Base-by-base conservation (phyloP, 2,797 vertebrate species). In the Myotis findleyi region DNA sequence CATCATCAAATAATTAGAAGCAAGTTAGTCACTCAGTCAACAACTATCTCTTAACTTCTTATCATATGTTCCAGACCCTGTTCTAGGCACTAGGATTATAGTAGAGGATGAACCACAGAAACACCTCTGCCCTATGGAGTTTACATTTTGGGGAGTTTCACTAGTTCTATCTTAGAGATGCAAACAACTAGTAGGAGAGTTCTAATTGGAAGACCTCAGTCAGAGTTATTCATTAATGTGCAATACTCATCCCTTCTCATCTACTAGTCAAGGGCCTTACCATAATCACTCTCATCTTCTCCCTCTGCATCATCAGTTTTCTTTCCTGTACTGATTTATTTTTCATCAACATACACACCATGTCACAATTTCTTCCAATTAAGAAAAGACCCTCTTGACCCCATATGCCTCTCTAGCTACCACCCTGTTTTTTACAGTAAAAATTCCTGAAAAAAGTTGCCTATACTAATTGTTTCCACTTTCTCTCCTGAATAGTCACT, bases 21-120 rank as follows among this genome's bases (percentile, higher is more conserved):
- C 5, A 81, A 92, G 38, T 38, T 41, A n/a, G 53, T 81, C 47
- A 94, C 18, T 84, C 38, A 73, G 82, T 94, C 12, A 83, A 69
- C 23, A 92, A 49, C 25, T 69, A 75, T n/a, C 20, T 33, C 3
- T 53, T 90, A 76, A 3, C 7, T 3, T 51, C 41, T 81, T 75
- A 14, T 11, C 9, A 25, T 44, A 7, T 16, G 9, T 38, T 21
- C 33, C 21, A 89, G 44, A 33, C 21, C 3, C 33, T 83, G 3
- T 27, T 73, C n/a, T 53, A 75, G 12, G 44, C 17, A 49, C 33
- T 53, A 13, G 20, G 25, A 64, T 55, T 18, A 33, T 4, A 44
- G 17, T 33, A 38, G 53, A 77, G 17, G 6, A 59, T 17, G 84
- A 75, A 73, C 5, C n/a, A 38, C 30, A 55, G 13, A 47, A 47